Percentiles rank a stretch among this genome's conserved stretches.
Evolutionary conservation across 2,888 invertebrate genomes (phyloP).

Genomic region (Drosophila borealis): DNA sequence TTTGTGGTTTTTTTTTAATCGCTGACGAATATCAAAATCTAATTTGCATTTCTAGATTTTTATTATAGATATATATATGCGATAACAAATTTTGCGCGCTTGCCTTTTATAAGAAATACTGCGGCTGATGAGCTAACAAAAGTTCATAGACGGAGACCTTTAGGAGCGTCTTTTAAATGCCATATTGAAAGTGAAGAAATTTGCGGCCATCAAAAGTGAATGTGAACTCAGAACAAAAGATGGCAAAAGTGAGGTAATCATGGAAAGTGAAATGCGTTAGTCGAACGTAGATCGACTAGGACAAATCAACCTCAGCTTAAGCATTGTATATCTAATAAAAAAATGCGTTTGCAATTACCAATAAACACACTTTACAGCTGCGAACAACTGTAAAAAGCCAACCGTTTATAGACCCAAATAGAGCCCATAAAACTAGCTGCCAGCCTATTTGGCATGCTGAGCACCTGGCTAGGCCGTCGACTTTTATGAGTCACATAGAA

Average conservation of each 20-base stretch:
- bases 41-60: constrained; percentile 74
- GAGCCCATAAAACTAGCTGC: constrained; percentile 39
- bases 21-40: constrained; percentile 43
- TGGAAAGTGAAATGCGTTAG: constrained; percentile 25
- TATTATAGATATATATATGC: constrained; percentile 45
- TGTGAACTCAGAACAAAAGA: constrained; percentile 38
- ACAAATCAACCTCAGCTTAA: background rate
- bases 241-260: constrained; percentile 20
- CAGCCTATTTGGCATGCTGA: constrained; percentile 60
- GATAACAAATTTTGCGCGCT: constrained; percentile 14
- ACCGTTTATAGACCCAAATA: constrained; percentile 36
- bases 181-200: constrained; percentile 37
- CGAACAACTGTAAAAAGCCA: constrained; percentile 25
- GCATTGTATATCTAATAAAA: constrained; percentile 1
- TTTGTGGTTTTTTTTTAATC: constrained; percentile 35
- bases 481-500: constrained; percentile 46
- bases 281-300: constrained; percentile 2
- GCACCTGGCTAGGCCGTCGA: constrained; percentile 40
- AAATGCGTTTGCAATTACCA: background rate
- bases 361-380: constrained; percentile 6
- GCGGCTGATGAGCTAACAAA: constrained; percentile 8
- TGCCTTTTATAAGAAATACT: constrained; percentile 11
- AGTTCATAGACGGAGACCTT: constrained; percentile 21
- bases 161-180: background rate
- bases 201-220: constrained; percentile 29